Evolutionary conservation across 2,888 invertebrate species (phyloP).

Genomic region (Willowsia nigromaculata): DNA sequence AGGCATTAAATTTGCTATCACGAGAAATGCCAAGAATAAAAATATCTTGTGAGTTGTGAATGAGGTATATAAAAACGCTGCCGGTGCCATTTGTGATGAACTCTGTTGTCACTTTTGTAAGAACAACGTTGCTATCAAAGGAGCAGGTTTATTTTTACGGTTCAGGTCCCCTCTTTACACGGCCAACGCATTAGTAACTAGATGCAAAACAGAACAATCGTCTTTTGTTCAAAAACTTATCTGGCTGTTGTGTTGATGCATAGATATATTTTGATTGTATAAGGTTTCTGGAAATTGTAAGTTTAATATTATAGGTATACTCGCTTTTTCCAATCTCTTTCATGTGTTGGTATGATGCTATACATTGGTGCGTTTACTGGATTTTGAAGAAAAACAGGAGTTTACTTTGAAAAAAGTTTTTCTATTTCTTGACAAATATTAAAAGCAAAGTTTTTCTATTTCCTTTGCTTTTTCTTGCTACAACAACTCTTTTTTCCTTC

Average conservation of each 20-base stretch:
- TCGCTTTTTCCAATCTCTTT: too few relatives aligned
- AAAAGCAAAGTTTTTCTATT: conserved; percentile 62
- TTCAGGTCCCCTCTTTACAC: not conserved
- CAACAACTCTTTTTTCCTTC: not conserved
- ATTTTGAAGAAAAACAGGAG: not conserved
- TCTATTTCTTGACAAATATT: conserved; percentile 54
- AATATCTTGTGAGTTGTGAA: too few relatives aligned
- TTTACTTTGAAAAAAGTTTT: conserved; percentile 44
- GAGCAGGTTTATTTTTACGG: not conserved
- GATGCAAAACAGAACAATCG: not conserved
- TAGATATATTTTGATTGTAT: not conserved
- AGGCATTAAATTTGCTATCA: not conserved
- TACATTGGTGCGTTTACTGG: not conserved
- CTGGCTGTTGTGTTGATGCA: not conserved
- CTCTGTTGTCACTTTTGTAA: not conserved
- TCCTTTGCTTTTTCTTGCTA: not conserved
- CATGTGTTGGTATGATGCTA: not conserved
- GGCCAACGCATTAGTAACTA: not conserved
- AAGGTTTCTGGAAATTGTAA: too few relatives aligned
- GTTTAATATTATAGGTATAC: too few relatives aligned
- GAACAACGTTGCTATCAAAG: not conserved
- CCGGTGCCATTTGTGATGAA: not conserved
- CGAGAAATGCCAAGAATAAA: not conserved
- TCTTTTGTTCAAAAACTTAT: conserved; percentile 10
- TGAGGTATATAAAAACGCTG: too few relatives aligned